These are phyloP conservation scores for Mamestra brassicae DNA, from an alignment of 2,888 invertebrate species.

Conservation along the genomic window DNA sequence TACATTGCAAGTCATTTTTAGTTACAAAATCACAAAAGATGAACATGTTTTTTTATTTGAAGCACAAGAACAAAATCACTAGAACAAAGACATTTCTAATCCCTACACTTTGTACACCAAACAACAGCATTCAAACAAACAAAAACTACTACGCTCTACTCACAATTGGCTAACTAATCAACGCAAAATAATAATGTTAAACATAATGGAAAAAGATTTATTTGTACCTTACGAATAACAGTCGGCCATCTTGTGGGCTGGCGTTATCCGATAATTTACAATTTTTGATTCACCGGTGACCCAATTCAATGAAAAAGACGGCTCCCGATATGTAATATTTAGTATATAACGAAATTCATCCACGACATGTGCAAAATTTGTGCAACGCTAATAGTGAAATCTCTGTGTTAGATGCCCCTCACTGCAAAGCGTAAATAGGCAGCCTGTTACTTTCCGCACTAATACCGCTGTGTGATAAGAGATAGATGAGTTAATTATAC, in stretches of 20 bases:
- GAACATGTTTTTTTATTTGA: slow-evolving; percentile 69
- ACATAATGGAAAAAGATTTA: slow-evolving; percentile 79
- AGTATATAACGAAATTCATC: slow-evolving; percentile 72
- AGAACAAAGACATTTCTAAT: slow-evolving; percentile 83
- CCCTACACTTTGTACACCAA: slow-evolving; percentile 46
- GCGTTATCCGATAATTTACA: slow-evolving; percentile 88
- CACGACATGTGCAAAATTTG: slow-evolving; percentile 73
- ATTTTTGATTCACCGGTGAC: slow-evolving; percentile 79
- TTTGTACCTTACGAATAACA: slow-evolving; percentile 90
- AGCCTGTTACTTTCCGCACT: slow-evolving; percentile 81
- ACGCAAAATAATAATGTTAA: slow-evolving; percentile 69
- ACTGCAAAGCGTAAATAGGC: slow-evolving; percentile 85
- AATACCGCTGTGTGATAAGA: slow-evolving; percentile 50
- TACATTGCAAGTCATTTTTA: slow-evolving; percentile 47
- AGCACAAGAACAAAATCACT: slow-evolving; percentile 72
- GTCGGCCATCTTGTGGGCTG: slow-evolving; percentile 91
- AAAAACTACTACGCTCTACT: slow-evolving; percentile 62
- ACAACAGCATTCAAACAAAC: slow-evolving; percentile 60
- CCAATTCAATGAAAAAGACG: slow-evolving; percentile 74
- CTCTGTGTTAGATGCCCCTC: slow-evolving; percentile 77
- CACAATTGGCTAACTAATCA: slow-evolving; percentile 56
- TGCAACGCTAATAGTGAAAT: slow-evolving; percentile 74
- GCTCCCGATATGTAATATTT: slow-evolving; percentile 71
- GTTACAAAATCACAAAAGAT: slow-evolving; percentile 65
- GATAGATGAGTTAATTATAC: slow-evolving; percentile 68